phyloP scores from a whole-genome alignment of 2,888 invertebrate species.

The Cremastinae sp. region DNA sequence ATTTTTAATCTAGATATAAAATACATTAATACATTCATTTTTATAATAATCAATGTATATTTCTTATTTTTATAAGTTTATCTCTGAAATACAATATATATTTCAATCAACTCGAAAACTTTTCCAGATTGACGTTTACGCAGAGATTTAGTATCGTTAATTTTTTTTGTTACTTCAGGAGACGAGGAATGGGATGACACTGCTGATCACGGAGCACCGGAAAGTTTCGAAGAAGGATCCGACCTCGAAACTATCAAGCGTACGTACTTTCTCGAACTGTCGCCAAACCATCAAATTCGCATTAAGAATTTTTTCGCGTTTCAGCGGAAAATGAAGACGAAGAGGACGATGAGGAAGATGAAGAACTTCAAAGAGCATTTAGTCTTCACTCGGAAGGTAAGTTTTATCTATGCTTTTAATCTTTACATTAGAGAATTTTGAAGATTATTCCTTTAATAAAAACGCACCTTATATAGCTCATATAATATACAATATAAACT shows the following conservation, averaged over 20 bases:
- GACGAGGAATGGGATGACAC: slow-evolving; percentile 77
- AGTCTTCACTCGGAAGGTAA: slow-evolving; percentile 74
- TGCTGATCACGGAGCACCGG: slow-evolving; percentile 71
- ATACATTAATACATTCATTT: too few relatives aligned
- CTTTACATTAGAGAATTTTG: too few relatives aligned
- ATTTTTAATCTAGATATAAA: too few relatives aligned
- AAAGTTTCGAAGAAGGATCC: slow-evolving; percentile 72
- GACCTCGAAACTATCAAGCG: slow-evolving; percentile 72
- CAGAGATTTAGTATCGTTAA: background rate
- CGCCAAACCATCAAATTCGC: background rate
- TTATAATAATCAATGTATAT: too few relatives aligned
- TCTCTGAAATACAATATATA: background rate
- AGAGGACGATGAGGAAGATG: slow-evolving; percentile 71
- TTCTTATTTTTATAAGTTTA: too few relatives aligned
- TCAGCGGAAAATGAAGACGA: slow-evolving; percentile 67
- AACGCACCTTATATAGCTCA: too few relatives aligned
- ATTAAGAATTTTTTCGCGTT: slow-evolving; percentile 18
- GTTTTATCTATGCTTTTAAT: slow-evolving; percentile 2
- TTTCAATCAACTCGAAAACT: background rate
- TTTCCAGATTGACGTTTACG: background rate
- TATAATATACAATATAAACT: too few relatives aligned
- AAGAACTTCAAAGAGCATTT: slow-evolving; percentile 73
- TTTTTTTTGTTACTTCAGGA: slow-evolving; percentile 68
- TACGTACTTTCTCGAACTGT: slow-evolving; percentile 60
- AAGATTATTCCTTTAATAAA: too few relatives aligned